A percentile compares a stretch with the other conserved stretches of the same genome.
phyloP scores from a whole-genome alignment of 2,888 invertebrate species.

The Halictus ligatus region DNA sequence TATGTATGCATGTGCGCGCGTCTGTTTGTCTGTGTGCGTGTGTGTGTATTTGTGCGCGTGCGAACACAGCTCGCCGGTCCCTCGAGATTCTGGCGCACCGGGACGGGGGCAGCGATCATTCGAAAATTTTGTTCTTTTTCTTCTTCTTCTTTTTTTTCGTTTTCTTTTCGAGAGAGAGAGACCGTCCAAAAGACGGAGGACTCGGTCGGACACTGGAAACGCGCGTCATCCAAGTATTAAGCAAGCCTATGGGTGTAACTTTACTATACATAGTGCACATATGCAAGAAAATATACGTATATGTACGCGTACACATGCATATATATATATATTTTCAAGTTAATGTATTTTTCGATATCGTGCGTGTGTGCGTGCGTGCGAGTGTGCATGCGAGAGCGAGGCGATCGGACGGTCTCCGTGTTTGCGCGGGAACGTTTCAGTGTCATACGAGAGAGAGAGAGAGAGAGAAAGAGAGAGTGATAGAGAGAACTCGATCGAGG shows the following conservation, averaged over 20 bases:
- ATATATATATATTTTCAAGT: conserved; percentile 69
- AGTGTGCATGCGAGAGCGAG: conserved; percentile 53
- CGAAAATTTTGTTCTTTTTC: background rate
- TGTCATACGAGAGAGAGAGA: conserved; percentile 28
- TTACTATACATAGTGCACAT: conserved; percentile 66
- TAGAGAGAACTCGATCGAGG: conserved; percentile 6
- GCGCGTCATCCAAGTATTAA: conserved; percentile 70
- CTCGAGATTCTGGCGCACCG: conserved; percentile 20
- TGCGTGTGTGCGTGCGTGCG: conserved; percentile 33
- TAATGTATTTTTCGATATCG: conserved; percentile 74
- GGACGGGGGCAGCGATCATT: conserved; percentile 1
- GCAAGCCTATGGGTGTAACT: conserved; percentile 75
- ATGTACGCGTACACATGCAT: conserved; percentile 50
- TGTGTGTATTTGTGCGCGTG: conserved; percentile 10
- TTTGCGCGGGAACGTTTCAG: conserved; percentile 30
- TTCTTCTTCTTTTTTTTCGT: background rate
- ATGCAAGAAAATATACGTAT: conserved; percentile 61
- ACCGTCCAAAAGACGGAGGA: conserved; percentile 6
- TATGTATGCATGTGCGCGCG: background rate
- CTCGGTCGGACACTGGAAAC: conserved; percentile 36
- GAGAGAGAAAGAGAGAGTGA: background rate
- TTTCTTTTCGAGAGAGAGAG: conserved; percentile 19
- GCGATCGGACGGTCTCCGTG: conserved; percentile 27
- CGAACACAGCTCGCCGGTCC: conserved; percentile 23
- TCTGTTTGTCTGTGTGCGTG: no score